Base-by-base conservation (phyloP, 2,888 invertebrate species). In the Drosophila emarginata region DNA sequence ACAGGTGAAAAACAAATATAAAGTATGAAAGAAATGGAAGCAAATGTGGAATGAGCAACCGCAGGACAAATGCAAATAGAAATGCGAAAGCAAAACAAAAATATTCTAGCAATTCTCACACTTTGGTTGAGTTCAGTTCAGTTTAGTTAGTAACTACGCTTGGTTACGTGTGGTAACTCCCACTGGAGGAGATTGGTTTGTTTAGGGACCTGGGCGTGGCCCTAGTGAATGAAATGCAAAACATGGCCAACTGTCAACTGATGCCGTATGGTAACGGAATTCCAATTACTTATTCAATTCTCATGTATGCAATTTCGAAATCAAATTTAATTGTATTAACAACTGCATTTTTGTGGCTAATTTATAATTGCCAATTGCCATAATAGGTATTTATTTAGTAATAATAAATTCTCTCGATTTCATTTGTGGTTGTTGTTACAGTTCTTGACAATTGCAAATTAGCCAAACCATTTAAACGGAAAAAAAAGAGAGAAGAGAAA, bases 201-300 rank as follows among this genome's bases (percentile, higher is more conserved):
- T 45, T 45, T 45, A 18, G 45, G 45, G 45, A 45, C 45, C 37
- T 73, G 78, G 84, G 80, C 75, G 87, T 86, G 87, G 79, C 74
- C 64, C 23, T 37, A 26, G 11, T 12, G 45, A 54, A 32, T 54
- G 54, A 28, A 32, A 36, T 36, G 54, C 54, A 28, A 14, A 21
- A 45, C 45, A 21, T 18, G 45, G 45, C 14, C 11, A 54, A 45
- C 57, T 57, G 53, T 53, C 28, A 72, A 74, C 76, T 79, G 80
- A 81, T 88, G 84, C 64, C 80, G 71, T 67, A 74, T 18, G 11
- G 50, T 51, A 69, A 59, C 69, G 68, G 78, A 39, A 83, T 77
- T 32, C 18, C 18, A 76, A 80, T 88, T 83, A 69, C 80, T 74
- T 77, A 26, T 51, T 40, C 21, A 21, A 15, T 32, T 9, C 12